These are phyloP conservation scores for Danaus plexippus DNA, from an alignment of 1,140 invertebrate genomes.

Conservation along the genomic window DNA sequence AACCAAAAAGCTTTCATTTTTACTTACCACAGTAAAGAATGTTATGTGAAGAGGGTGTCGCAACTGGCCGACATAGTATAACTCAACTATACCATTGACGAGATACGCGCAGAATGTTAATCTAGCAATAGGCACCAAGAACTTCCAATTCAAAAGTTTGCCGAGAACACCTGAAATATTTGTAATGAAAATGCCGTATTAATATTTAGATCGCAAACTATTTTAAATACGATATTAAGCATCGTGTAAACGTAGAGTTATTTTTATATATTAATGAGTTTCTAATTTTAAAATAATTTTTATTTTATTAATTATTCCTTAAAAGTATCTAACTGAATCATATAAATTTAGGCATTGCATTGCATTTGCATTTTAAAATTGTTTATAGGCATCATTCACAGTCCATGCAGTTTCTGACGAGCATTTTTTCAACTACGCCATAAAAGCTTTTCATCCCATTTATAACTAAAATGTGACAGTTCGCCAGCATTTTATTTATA, in stretches of 20 bases:
- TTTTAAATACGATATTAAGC: no score
- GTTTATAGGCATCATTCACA: slow-evolving; percentile 15
- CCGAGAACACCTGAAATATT: slow-evolving; percentile 30
- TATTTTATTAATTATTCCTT: no score
- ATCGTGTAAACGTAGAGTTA: no score
- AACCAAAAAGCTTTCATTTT: background rate
- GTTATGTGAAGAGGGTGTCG: slow-evolving; percentile 69
- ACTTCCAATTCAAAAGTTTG: slow-evolving; percentile 76
- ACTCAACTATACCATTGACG: slow-evolving; percentile 77
- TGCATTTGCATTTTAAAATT: slow-evolving; percentile 13
- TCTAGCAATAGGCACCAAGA: slow-evolving; percentile 76
- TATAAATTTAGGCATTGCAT: no score
- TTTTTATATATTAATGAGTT: no score
- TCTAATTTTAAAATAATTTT: no score
- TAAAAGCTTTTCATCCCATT: slow-evolving; percentile 3
- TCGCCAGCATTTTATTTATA: no score
- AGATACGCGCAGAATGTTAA: slow-evolving; percentile 82
- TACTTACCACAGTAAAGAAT: slow-evolving; percentile 56
- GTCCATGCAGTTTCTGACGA: slow-evolving; percentile 8
- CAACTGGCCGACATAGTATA: slow-evolving; percentile 73
- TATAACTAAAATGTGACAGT: no score
- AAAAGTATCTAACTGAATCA: no score
- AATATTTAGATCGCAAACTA: no score
- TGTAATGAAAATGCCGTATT: no score
- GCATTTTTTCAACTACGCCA: slow-evolving; percentile 8